Base-by-base conservation (phyloP, 1,140 invertebrate genomes). In the Sycobia sp. region DNA sequence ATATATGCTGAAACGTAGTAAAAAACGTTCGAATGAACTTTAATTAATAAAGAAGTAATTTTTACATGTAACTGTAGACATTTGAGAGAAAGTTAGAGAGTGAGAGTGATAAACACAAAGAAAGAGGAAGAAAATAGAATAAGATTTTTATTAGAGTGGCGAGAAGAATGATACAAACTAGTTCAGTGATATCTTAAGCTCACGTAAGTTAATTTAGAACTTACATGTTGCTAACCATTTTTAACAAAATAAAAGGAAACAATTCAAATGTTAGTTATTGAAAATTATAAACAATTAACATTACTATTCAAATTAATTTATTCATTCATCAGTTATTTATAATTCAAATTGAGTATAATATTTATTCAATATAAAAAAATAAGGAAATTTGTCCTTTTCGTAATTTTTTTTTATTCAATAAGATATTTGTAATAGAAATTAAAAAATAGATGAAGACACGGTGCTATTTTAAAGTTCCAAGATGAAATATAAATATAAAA, bases 401-500 rank as follows among this genome's bases (percentile, higher is more conserved):
- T 41, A 7, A 32, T 59, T 67, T 47, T 61, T 55, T 20, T 46
- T 41, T 47, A 54, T 54, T 62, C 36, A 46, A 27, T 43, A 41
- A 16, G 23, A 34, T 11, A 56, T 0, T n/a, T n/a, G 29, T 54
- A 55, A 11, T 44, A 50, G n/a, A 46, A 29, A 25, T 57, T 27
- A 16, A 57, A 39, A 67, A 46, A 60, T 67, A 66, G 53, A 67
- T 53, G 55, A 74, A 72, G 72, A 78, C 72, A 78, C 77, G 78
- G 77, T 80, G 78, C 78, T 80, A 79, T 70, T 72, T 69, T 62
- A 78, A 78, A 78, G 76, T 78, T 78, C 74, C 75, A 74, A 73
- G n/a, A n/a, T n/a, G n/a, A n/a, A n/a, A n/a, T n/a, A n/a, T n/a
- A n/a, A 67, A 69, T 16, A 50, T 27, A 47, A 65, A 56, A 50